These are phyloP conservation scores for Phoxinus phoxinus DNA, from an alignment of 2,113 vertebrate species.

Conservation along the genomic window DNA sequence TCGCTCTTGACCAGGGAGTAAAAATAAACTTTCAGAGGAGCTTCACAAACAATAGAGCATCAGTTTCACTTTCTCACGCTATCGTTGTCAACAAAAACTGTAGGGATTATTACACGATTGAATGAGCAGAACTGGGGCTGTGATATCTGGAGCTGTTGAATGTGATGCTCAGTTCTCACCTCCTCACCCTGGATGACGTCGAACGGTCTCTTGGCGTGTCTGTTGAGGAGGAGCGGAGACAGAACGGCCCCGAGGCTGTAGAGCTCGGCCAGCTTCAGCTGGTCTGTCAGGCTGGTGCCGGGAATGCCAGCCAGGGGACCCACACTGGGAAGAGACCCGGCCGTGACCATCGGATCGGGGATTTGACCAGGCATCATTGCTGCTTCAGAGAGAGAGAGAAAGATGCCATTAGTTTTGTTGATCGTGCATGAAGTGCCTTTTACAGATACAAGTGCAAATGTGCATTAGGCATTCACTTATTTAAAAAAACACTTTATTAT, in stretches of 20 bases:
- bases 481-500: too few relatives aligned
- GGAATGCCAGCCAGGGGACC: constrained; percentile 89
- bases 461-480: too few relatives aligned
- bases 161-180: constrained; percentile 75
- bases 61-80: not conserved
- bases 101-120: not conserved
- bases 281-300: constrained; percentile 87
- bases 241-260: constrained; percentile 89
- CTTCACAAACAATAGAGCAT: not conserved
- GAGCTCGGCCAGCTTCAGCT: constrained; percentile 90
- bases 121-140: not conserved
- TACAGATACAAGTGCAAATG: not conserved
- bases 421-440: not conserved
- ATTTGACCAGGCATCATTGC: constrained; percentile 99
- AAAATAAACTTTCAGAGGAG: not conserved
- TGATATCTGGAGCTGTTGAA: not conserved
- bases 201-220: constrained; percentile 88
- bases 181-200: constrained; percentile 89
- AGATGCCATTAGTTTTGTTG: not conserved
- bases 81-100: not conserved
- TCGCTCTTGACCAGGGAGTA: not conserved
- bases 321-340: constrained; percentile 88
- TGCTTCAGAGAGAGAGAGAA: constrained; percentile 59
- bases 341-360: constrained; percentile 90
- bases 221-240: constrained; percentile 87